Base-by-base conservation (phyloP, 2,888 invertebrate species). In the Tribolium freemani region DNA sequence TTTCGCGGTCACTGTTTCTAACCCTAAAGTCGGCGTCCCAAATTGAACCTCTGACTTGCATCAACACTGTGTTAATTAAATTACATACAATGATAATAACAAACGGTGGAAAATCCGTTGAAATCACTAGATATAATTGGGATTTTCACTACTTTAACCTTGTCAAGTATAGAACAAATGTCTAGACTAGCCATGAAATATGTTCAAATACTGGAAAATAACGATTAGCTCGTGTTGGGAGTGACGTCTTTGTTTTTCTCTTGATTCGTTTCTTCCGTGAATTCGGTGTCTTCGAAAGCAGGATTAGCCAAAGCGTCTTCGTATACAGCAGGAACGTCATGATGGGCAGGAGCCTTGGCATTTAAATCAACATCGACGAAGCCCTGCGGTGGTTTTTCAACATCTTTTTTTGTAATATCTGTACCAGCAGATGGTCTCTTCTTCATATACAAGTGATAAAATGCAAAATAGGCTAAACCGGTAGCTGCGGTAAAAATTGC, bases 391-490 rank as follows among this genome's bases (percentile, higher is more conserved):
- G 77, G 76, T 11, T 76, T 75, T 69, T 87, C 83, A 1, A 87
- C 86, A 76, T 89, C 89, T 79, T 90, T 90, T 81, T 89, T 90
- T 67, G 89, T 90, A 78, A 90, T 88, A 79, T 90, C 90, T 79
- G 88, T 89, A 10, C 89, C 89, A 72, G 88, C 88, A 1, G 86
- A 84, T 0, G 89, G 88, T 53, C 89, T 86, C 76, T 90, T 89
- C 38, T 89, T 88, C 78, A 93, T 87, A 82, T 91, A 93, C 68
- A 90, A 88, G 69, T 88, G 87, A 83, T 94, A 93, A 83, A 93
- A 92, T 9, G 91, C 83, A 79, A 90, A 91, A 85, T 94, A 94
- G 56, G 91, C 85, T 76, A 92, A 86, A 38, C 93, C 93, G 4
- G 91, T 91, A 16, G 92, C 81, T 13, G 91, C 86, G 0, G 91